Base-by-base conservation (phyloP, 2,113 vertebrate genomes). In the Hucho hucho region DNA sequence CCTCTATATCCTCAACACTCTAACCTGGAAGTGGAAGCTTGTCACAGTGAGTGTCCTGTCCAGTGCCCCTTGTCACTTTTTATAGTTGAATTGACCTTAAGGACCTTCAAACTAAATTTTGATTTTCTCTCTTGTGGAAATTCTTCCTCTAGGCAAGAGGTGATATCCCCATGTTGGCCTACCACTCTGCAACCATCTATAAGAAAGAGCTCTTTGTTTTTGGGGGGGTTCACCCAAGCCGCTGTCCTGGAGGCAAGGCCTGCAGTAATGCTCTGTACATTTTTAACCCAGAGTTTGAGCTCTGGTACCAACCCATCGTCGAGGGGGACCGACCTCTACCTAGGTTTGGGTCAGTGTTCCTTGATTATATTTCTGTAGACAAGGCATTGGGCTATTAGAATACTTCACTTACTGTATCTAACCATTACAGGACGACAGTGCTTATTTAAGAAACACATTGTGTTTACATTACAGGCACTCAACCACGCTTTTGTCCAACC, bases 271-370 rank as follows among this genome's bases (percentile, higher is more conserved):
- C 90, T 3, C 88, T 97, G 24, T 96, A 95, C 81, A 91, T 97
- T 86, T 97, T 96, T 77, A 97, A 94, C 87, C 95, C 95, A 6
- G 95, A 96, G 75, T 94, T 93, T 88, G 93, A 94, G 84, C 93
- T 97, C 74, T 97, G 96, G 96, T 97, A 97, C 83, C 92, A 96
- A 81, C 96, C 96, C 61, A 96, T 97, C 46, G 93, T 94, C 70
- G 95, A 96, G 81, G 96, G 96, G n/a, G 89, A 94, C 67, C 92
- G 85, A 77, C 96, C 96, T 77, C 84, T 94, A 66, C 93, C 95
- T 76, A 94, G 96, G 68, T 93, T 95, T 84, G 95, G 95, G 96
- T 97, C 66, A 90, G 96, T 78, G 22, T 81, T 37, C 9, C 6
- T 16, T 64, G 3, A 7, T 22, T 61, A 11, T 61, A 61, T 61